Evolutionary conservation across 2,113 vertebrate genomes (phyloP).

Genomic region (Cryptotis parvus): DNA sequence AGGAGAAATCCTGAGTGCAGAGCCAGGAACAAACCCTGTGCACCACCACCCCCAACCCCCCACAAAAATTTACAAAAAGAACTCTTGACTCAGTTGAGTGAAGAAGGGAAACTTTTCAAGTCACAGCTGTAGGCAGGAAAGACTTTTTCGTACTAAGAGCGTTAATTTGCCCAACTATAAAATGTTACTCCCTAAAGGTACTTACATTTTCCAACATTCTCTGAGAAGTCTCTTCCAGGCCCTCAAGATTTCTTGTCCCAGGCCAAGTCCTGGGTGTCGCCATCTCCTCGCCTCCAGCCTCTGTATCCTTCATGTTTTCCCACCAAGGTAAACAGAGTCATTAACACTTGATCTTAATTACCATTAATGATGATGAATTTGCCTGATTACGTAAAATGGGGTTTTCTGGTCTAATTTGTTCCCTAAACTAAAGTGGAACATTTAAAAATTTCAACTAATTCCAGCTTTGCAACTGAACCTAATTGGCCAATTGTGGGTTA

Average conservation of each 20-base stretch:
- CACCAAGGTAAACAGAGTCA: constrained; percentile 75
- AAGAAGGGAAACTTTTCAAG: no score
- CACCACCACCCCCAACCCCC: no score
- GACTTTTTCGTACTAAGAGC: background rate
- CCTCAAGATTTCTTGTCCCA: background rate
- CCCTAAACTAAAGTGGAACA: constrained; percentile 48
- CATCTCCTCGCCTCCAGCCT: background rate
- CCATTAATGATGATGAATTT: constrained; percentile 75
- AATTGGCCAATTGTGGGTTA: constrained; percentile 56
- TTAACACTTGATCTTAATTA: constrained; percentile 80
- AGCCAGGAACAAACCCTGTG: no score
- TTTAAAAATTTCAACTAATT: constrained; percentile 58
- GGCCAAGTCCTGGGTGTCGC: background rate
- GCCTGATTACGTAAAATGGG: constrained; percentile 57
- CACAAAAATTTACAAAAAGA: no score
- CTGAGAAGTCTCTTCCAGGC: background rate
- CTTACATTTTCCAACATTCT: background rate
- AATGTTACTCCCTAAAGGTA: background rate
- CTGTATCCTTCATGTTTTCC: background rate
- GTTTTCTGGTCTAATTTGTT: constrained; percentile 68
- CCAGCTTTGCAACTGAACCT: constrained; percentile 37
- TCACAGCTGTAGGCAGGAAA: background rate
- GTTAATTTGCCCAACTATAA: background rate
- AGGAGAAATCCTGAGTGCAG: no score
- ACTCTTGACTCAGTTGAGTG: no score